Evolutionary conservation across 2,888 invertebrate genomes (phyloP).

Genomic region (Machimus atricapillus): DNA sequence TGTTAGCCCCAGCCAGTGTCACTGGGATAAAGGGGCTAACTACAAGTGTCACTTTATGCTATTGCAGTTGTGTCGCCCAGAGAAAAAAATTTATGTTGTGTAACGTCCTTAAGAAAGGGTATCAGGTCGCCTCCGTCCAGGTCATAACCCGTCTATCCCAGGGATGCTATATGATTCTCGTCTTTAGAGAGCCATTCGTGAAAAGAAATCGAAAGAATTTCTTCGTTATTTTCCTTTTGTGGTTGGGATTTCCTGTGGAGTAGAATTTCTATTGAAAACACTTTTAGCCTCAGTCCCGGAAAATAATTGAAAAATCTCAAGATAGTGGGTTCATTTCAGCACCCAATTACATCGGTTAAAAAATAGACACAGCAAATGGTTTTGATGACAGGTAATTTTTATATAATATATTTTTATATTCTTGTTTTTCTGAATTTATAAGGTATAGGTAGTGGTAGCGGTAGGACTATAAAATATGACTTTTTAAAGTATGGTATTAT

Average conservation of each 20-base stretch:
- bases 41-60: conserved; percentile 20
- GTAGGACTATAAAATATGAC: too few species aligned
- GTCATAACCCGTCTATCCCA: neutral
- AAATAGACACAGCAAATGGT: neutral
- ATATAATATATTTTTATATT: neutral
- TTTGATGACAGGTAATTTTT: neutral
- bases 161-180: neutral
- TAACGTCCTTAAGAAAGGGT: neutral
- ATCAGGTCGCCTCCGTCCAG: neutral
- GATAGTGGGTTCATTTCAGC: neutral
- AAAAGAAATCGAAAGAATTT: neutral
- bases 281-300: neutral
- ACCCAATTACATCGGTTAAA: neutral
- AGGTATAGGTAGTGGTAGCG: too few species aligned
- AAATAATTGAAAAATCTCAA: neutral
- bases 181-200: neutral
- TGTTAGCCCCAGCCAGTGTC: neutral
- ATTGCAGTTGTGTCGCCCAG: conserved; percentile 7
- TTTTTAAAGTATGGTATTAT: too few species aligned
- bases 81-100: conserved; percentile 11
- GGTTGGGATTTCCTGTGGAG: neutral
- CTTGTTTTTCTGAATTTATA: neutral
- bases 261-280: neutral
- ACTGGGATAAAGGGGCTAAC: neutral
- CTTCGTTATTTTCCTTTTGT: neutral